Evolutionary conservation across 2,888 invertebrate genomes (phyloP).

Genomic region (Dryococelus australis): DNA sequence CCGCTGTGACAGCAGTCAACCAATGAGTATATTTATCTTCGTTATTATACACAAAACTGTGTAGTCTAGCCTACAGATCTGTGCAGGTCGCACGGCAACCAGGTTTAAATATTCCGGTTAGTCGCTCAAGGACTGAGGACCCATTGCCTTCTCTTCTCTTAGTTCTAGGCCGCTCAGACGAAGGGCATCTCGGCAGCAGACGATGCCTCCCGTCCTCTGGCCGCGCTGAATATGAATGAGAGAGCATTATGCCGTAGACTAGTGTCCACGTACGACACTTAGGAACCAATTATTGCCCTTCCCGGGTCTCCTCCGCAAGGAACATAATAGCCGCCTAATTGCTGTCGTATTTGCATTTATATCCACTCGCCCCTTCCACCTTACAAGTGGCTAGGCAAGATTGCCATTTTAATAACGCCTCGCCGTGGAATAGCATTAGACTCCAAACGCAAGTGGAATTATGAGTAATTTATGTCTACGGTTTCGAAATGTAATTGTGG

Average conservation of each 20-base stretch:
- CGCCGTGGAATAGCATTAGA: not conserved
- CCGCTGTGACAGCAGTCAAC: too few relatives aligned
- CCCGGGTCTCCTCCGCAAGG: not conserved
- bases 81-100: too few relatives aligned
- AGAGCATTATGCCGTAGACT: not conserved
- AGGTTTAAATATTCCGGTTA: too few relatives aligned
- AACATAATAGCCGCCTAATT: constrained; percentile 4
- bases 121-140: too few relatives aligned
- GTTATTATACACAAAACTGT: too few relatives aligned
- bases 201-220: not conserved
- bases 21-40: too few relatives aligned
- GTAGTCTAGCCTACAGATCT: too few relatives aligned
- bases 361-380: not conserved
- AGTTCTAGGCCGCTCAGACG: too few relatives aligned
- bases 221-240: constrained; percentile 7
- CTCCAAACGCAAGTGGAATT: not conserved
- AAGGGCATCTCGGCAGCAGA: too few relatives aligned
- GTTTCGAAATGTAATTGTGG: not conserved
- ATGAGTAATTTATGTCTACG: not conserved
- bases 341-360: constrained; percentile 4
- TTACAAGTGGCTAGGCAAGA: not conserved
- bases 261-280: not conserved
- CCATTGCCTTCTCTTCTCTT: too few relatives aligned
- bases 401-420: not conserved
- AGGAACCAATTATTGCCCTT: not conserved